Evolutionary conservation across 2,797 vertebrate species (phyloP).

Genomic region (Vultur gryphus): DNA sequence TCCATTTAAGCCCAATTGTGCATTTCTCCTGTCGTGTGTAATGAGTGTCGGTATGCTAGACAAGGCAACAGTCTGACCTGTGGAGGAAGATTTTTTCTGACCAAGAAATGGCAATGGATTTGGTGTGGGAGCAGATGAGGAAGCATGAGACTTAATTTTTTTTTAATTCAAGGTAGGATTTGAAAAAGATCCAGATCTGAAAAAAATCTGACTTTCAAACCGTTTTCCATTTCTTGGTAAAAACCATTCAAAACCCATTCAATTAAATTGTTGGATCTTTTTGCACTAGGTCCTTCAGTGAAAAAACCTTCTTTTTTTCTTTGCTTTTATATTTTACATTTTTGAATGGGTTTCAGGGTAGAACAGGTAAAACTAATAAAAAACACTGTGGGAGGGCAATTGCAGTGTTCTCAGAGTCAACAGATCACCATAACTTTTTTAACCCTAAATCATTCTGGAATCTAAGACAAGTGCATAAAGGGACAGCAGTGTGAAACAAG

Average conservation of each 20-base stretch:
- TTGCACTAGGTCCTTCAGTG: background rate
- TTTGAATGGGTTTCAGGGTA: background rate
- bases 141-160: background rate
- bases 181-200: background rate
- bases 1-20: background rate
- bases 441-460: background rate
- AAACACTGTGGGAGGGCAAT: background rate
- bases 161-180: background rate
- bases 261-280: background rate
- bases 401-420: background rate
- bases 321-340: background rate
- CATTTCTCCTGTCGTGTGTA: background rate
- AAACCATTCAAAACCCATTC: background rate
- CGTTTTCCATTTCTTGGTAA: background rate
- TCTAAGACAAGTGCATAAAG: background rate
- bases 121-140: background rate
- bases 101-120: background rate
- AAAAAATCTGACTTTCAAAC: background rate
- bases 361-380: background rate
- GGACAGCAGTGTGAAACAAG: background rate
- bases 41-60: fast-evolving
- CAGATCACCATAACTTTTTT: background rate
- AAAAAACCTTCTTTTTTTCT: background rate
- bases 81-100: background rate
- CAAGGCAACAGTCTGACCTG: background rate